Evolutionary conservation across 2,888 invertebrate genomes (phyloP).

Genomic region (Cataglyphis cursor): DNA sequence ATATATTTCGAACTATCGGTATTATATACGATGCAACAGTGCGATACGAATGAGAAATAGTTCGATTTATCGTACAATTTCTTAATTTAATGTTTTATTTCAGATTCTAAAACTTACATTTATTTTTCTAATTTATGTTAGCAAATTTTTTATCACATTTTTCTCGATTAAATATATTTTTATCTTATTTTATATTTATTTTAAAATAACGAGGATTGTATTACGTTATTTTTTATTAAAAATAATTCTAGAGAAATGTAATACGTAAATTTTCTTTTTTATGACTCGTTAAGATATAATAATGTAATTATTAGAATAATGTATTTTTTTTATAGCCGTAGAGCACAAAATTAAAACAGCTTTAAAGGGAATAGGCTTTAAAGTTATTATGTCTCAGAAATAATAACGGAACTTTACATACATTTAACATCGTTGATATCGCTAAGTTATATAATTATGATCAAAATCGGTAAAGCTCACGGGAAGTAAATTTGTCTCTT

Average conservation of each 20-base stretch:
- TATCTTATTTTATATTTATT: background rate
- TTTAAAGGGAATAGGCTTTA: background rate
- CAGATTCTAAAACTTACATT: background rate
- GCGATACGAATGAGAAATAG: background rate
- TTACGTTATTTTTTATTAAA: background rate
- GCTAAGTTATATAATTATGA: slow-evolving; percentile 22
- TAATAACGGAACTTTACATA: background rate
- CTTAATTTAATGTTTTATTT: background rate
- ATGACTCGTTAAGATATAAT: background rate
- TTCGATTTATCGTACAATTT: slow-evolving; percentile 16
- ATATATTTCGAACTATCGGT: slow-evolving; percentile 51
- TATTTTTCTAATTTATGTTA: background rate
- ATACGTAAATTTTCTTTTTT: background rate
- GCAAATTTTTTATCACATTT: background rate
- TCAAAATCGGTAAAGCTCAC: background rate
- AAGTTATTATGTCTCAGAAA: slow-evolving; percentile 8
- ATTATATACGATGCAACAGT: slow-evolving; percentile 45
- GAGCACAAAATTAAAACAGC: background rate
- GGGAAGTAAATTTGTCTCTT: slow-evolving; percentile 35
- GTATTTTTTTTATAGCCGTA: background rate
- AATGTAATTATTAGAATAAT: background rate
- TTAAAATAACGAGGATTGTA: background rate
- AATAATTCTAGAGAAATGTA: background rate
- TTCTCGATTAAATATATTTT: background rate
- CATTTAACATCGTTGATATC: background rate